phyloP scores from a whole-genome alignment of 35 echinoderm and acorn worm species.

The Apostichopus japonicus region DNA sequence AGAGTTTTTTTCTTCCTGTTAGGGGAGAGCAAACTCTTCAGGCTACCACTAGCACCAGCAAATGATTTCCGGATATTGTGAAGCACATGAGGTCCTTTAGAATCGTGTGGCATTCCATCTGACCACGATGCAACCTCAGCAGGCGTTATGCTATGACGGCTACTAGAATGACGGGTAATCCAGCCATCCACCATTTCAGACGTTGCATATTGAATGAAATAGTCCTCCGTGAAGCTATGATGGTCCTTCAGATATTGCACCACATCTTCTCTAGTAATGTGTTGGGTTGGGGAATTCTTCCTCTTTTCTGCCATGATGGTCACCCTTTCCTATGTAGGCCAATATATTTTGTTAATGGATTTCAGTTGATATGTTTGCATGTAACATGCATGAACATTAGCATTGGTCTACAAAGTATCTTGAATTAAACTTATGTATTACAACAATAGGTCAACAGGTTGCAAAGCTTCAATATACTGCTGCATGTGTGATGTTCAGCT shows the following conservation, averaged over 20 bases:
- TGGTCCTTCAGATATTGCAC: conserved; percentile 82
- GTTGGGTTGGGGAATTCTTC: conserved; percentile 36
- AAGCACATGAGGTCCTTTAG: conserved; percentile 66
- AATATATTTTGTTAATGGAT: not conserved
- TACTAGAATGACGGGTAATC: conserved; percentile 73
- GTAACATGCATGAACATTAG: not conserved
- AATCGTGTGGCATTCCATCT: conserved; percentile 44
- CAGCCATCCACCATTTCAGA: conserved; percentile 90
- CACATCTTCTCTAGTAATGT: conserved; percentile 70
- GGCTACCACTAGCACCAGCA: conserved; percentile 80
- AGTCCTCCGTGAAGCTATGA: conserved; percentile 67
- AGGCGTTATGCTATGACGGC: conserved; percentile 46
- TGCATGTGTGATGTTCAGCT: too few species aligned
- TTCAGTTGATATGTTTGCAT: not conserved
- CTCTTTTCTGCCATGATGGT: conserved; percentile 47
- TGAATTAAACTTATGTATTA: too few species aligned
- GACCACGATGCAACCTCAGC: conserved; percentile 52
- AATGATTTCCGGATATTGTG: conserved; percentile 92
- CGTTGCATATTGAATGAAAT: conserved; percentile 79
- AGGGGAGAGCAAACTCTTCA: conserved; percentile 82
- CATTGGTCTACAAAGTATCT: too few species aligned
- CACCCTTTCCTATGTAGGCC: not conserved
- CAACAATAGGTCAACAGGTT: too few species aligned
- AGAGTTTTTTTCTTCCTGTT: conserved; percentile 74
- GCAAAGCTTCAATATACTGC: too few species aligned